phyloP scores from a whole-genome alignment of 92 coral and sea anemone genomes.

The Montipora capitata region DNA sequence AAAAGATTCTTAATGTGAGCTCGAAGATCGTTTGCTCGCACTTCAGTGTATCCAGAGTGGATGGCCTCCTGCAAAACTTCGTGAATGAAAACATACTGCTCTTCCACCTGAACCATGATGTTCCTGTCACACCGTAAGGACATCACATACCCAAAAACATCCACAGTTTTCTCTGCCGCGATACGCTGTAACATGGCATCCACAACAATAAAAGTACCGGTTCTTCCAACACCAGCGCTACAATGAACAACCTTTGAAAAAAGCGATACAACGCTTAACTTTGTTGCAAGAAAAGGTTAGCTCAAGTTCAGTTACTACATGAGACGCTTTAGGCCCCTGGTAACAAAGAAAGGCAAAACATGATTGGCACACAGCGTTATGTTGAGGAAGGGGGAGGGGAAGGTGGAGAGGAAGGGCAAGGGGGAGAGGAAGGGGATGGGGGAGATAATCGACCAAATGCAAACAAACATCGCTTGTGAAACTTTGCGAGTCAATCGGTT shows the following conservation, averaged over 20 bases:
- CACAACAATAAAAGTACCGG: slow-evolving; percentile 92
- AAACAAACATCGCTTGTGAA: no score
- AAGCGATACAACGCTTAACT: neutral
- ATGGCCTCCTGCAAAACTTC: slow-evolving; percentile 92
- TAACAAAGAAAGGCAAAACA: no score
- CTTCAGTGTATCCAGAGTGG: slow-evolving; percentile 90
- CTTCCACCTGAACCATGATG: slow-evolving; percentile 97
- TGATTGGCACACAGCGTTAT: no score
- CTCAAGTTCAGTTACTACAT: neutral
- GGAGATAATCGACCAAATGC: no score
- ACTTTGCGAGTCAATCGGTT: no score
- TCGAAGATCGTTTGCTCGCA: slow-evolving; percentile 86
- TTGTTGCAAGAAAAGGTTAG: neutral
- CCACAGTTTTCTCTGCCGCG: slow-evolving; percentile 81
- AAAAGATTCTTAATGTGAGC: slow-evolving; percentile 67
- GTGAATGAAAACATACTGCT: slow-evolving; percentile 92
- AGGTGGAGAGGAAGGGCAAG: no score
- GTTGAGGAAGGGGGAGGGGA: no score
- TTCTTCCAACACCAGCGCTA: slow-evolving; percentile 97
- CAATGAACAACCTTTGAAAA: slow-evolving; percentile 91
- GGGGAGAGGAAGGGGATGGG: no score
- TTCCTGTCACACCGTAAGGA: slow-evolving; percentile 86
- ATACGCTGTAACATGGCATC: slow-evolving; percentile 92
- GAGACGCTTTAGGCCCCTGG: neutral
- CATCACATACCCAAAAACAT: slow-evolving; percentile 88